Evolutionary conservation across 2,113 vertebrate genomes (phyloP), one percentile per base, ranked within the genome.

Genomic region (Casuarius casuarius): DNA sequence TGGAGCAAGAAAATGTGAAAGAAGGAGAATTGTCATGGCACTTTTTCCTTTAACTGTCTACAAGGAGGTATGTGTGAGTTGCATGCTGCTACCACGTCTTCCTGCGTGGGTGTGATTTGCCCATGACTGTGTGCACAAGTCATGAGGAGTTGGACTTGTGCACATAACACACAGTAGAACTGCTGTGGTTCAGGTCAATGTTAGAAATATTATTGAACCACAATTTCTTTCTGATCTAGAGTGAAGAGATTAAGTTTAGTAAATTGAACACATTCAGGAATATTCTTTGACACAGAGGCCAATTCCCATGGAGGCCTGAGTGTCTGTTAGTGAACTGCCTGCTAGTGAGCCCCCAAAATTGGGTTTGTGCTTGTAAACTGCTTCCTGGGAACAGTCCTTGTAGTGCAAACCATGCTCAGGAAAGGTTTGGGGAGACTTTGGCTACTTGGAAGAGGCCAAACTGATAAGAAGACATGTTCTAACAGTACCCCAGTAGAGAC

Each of bases 41-140:
- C 5, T n/a, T 85, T 70, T 76, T 58, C 19, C 79, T 88, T 56
- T 35, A 88, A 8, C 9, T 62, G 8, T 71, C 59, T 67, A 9
- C n/a, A 51, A 81, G 59, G 35, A 59, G 9, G 3, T 14, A 19
- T 23, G 14, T 49, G 23, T 29, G 51, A 74, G 23, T 49, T 67
- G 35, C 12, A 8, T 59, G 18, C 49, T 14, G 5, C 1, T 63
- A 17, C 17, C 0, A 0, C 2, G 2, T 3, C n/a, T 23, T 72
- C 89, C 9, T 12, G 68, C 14, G 10, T 26, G 7, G 49, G 7
- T 4, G 15, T 0, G 2, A 65, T 54, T 90, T 85, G 14, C 17
- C 29, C 40, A 6, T 16, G 49, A 6, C 6, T 66, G 13, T 3
- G 17, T 52, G 54, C 10, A 12, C 52, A 73, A 29, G 5, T 28